Percentiles rank a stretch among this genome's conserved stretches.
These are phyloP conservation scores for Bembecia ichneumoniformis DNA, from an alignment of 2,888 invertebrate species.

Conservation along the genomic window DNA sequence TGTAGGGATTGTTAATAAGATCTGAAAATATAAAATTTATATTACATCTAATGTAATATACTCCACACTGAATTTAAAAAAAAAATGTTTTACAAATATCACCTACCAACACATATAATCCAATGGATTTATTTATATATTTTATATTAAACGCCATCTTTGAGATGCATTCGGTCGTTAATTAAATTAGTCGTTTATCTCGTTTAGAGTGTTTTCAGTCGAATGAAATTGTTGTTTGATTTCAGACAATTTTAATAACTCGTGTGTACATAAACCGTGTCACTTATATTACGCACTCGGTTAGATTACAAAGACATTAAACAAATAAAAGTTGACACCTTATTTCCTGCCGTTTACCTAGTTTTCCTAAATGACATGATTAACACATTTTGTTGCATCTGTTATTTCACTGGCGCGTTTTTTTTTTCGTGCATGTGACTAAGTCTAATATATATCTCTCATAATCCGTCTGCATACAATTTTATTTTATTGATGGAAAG, in stretches of 20 bases:
- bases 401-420: no score
- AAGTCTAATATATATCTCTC: no score
- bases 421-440: no score
- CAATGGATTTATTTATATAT: slow-evolving; percentile 21
- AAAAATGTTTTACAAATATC: slow-evolving; percentile 2
- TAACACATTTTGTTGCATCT: no score
- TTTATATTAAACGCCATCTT: slow-evolving; percentile 35
- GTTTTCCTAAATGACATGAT: neutral
- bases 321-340: slow-evolving; percentile 53
- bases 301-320: slow-evolving; percentile 49
- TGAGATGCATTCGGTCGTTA: slow-evolving; percentile 28
- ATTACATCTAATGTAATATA: neutral
- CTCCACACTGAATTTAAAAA: neutral
- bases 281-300: slow-evolving; percentile 38
- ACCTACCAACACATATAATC: slow-evolving; percentile 36
- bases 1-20: slow-evolving; percentile 26
- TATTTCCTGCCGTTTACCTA: slow-evolving; percentile 40
- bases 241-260: slow-evolving; percentile 36
- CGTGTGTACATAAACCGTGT: slow-evolving; percentile 37
- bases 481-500: no score
- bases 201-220: slow-evolving; percentile 32
- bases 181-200: slow-evolving; percentile 40
- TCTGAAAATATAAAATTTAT: slow-evolving; percentile 25
- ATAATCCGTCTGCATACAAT: no score
- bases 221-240: slow-evolving; percentile 29